A percentile compares a stretch with the other conserved stretches of the same genome.
Conservation (phyloP, 2,797 vertebrate genomes). For the Pseudocheirus occidentalis region DNA sequence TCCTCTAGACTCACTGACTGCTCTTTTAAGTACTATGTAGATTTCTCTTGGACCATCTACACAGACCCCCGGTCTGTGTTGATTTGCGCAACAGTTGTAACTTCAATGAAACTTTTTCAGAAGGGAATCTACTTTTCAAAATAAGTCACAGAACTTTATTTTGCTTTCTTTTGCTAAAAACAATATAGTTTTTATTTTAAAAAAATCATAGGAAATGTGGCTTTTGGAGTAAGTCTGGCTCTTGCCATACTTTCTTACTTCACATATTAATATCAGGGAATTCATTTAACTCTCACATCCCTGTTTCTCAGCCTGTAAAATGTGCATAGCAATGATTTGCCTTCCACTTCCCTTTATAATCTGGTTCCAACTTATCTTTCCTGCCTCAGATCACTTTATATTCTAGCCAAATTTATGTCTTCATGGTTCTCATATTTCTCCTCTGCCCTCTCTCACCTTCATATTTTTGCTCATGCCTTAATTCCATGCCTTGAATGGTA, state of each 20-base stretch:
- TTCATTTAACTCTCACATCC: background rate
- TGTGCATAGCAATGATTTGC: background rate
- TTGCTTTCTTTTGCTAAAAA: conserved; percentile 28
- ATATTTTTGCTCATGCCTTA: background rate
- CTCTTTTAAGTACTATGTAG: conserved; percentile 18
- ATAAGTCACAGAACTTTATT: background rate
- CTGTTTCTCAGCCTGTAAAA: background rate
- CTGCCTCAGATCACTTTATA: background rate
- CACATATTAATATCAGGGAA: background rate
- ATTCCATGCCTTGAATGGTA: background rate
- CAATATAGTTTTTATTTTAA: background rate
- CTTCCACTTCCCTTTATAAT: background rate
- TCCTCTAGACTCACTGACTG: conserved; percentile 23
- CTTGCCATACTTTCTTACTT: background rate
- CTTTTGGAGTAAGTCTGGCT: background rate
- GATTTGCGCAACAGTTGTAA: conserved; percentile 17
- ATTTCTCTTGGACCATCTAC: conserved; percentile 31
- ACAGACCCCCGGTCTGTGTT: background rate
- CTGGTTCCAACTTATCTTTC: background rate
- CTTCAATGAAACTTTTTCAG: background rate
- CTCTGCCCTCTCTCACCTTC: background rate
- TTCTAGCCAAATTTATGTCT: background rate
- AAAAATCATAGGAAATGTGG: background rate
- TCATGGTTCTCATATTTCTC: background rate
- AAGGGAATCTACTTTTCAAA: conserved; percentile 27